Percentiles rank a stretch among this genome's conserved stretches.
Evolutionary conservation across 1,140 invertebrate genomes (phyloP).

Genomic region (Parapsyche elsis): DNA sequence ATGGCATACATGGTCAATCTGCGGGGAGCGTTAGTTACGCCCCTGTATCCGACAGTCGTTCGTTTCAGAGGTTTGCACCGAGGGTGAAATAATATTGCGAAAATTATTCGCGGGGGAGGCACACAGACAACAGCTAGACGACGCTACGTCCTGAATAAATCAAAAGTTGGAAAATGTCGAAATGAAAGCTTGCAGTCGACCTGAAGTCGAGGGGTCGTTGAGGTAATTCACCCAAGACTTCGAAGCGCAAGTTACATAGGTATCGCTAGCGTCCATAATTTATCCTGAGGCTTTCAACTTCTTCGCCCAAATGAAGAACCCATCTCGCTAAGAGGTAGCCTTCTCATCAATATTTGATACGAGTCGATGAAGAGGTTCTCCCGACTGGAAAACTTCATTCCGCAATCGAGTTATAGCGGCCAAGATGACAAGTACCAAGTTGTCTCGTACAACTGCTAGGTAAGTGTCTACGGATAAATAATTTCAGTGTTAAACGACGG

Average conservation of each 20-base stretch:
- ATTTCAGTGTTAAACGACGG: too few relatives aligned
- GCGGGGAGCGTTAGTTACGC: too few relatives aligned
- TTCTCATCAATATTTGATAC: too few relatives aligned
- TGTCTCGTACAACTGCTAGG: too few relatives aligned
- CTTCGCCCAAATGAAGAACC: neutral
- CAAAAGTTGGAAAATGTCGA: neutral
- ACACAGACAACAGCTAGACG: neutral
- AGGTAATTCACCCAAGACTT: slow-evolving; percentile 2
- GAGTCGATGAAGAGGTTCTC: too few relatives aligned
- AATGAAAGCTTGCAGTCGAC: neutral
- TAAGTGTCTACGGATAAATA: too few relatives aligned
- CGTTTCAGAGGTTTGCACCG: neutral
- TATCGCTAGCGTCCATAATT: neutral
- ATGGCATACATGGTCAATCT: neutral
- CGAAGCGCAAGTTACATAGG: neutral
- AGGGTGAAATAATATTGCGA: neutral
- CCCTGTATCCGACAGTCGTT: too few relatives aligned
- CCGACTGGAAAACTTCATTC: too few relatives aligned
- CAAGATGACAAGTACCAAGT: too few relatives aligned
- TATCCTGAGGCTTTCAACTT: neutral
- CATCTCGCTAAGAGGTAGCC: neutral
- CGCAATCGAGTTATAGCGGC: too few relatives aligned
- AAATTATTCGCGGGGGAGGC: neutral
- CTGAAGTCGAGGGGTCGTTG: neutral
- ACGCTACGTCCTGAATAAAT: neutral